These are phyloP conservation scores for Brienomyrus brachyistius DNA, from an alignment of 2,113 vertebrate species.

Conservation along the genomic window DNA sequence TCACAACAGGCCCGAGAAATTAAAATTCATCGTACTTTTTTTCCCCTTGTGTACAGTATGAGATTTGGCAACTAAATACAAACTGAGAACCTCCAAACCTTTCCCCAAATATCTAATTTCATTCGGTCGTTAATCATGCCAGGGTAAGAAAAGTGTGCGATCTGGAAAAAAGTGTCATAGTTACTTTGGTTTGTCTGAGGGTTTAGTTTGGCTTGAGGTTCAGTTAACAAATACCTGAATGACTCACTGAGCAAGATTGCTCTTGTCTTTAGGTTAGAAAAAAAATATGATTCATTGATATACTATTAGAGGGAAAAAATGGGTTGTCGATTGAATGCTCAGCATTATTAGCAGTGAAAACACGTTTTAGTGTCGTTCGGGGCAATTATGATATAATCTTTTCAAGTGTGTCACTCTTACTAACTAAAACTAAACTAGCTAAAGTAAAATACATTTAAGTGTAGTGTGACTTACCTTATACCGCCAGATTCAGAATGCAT, in stretches of 20 bases:
- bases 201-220: neutral
- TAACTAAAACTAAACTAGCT: neutral
- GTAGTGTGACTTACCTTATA: neutral
- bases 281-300: constrained; percentile 31
- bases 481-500: neutral
- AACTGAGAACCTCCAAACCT: neutral
- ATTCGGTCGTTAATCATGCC: neutral
- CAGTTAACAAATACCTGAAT: constrained; percentile 13
- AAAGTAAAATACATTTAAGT: neutral
- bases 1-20: neutral
- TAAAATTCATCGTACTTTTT: neutral
- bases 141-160: neutral
- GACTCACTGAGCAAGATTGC: constrained; percentile 33
- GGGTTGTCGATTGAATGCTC: neutral
- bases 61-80: neutral
- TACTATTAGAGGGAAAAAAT: constrained; percentile 22
- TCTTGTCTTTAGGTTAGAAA: constrained; percentile 18
- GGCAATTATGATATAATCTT: neutral
- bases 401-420: neutral
- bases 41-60: neutral
- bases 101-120: constrained; percentile 4
- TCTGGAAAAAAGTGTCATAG: neutral
- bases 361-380: neutral
- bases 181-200: neutral
- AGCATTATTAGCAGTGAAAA: neutral